Base-by-base conservation (phyloP, 2,888 invertebrate genomes). In the Netelia virgata region DNA sequence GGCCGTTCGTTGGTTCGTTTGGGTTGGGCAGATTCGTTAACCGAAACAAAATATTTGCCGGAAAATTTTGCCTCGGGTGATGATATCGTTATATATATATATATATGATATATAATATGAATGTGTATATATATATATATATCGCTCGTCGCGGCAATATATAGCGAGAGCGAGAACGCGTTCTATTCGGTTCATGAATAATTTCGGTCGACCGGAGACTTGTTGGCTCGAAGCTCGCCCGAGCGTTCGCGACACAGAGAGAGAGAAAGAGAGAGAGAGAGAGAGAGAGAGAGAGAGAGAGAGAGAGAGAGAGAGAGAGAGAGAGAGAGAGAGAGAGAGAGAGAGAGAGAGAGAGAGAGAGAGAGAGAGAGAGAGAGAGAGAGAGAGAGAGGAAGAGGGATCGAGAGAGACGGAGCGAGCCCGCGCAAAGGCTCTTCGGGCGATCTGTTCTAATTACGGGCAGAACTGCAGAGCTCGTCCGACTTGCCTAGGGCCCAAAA, bases 391-490 rank as follows among this genome's bases (percentile, higher is more conserved):
- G 53, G n/a, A n/a, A 14, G 53, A 28, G 28, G 28, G 28, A 5
- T 28, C 28, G 28, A 28, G 28, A 28, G 28, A 28, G 28, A 28
- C 28, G 28, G 28, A 28, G 28, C 2, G 28, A 28, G 16, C 57
- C 18, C 57, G 18, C 57, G 87, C 91, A 77, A 74, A 85, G 74
- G 74, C 84, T 86, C 92, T 89, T 80, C 83, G 70, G 91, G 93
- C 92, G 89, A 90, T 91, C 90, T 90, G 92, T 93, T 93, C 93
- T 93, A 93, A 93, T 93, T 93, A 93, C 93, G 92, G 92, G 91
- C 74, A 84, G 84, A 89, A 92, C 92, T 92, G 92, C 91, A 89
- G 90, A 92, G 88, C 89, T 88, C 88, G 86, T 86, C 86, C 85
- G 82, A 84, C 63, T 63, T 43, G 78, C 75, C 41, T 53, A 14